Evolutionary conservation across 2,113 vertebrate species (phyloP).

Genomic region (Eretmochelys imbricata): DNA sequence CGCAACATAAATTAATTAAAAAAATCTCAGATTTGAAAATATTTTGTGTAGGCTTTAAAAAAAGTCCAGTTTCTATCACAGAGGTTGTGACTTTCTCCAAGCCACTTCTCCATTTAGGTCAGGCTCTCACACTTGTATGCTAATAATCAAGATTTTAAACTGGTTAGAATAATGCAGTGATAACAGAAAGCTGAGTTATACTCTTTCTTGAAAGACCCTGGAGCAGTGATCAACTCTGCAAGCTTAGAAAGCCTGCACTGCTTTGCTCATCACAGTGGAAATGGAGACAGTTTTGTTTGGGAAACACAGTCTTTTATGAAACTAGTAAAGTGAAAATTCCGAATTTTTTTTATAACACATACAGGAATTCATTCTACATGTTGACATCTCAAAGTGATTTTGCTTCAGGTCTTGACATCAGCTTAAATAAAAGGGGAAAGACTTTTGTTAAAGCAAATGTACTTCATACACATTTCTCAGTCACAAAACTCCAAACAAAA

Average conservation of each 20-base stretch:
- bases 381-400: neutral
- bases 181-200: neutral
- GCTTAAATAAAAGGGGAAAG: neutral
- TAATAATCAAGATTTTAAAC: neutral
- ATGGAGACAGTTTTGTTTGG: neutral
- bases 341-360: neutral
- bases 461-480: neutral
- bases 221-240: neutral
- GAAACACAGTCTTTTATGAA: neutral
- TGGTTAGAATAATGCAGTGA: neutral
- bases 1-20: neutral
- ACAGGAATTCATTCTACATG: neutral
- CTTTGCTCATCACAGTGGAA: neutral
- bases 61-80: neutral
- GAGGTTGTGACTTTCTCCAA: slow-evolving; percentile 11
- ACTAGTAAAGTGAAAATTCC: neutral
- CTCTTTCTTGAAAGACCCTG: neutral
- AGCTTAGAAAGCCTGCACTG: neutral
- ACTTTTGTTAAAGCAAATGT: neutral
- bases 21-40: neutral
- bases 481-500: neutral
- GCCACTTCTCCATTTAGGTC: neutral
- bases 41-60: neutral
- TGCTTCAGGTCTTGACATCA: neutral
- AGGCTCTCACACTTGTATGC: neutral